These are phyloP conservation scores for Euwallacea fornicatus DNA, from an alignment of 1,140 invertebrate genomes.

Conservation along the genomic window DNA sequence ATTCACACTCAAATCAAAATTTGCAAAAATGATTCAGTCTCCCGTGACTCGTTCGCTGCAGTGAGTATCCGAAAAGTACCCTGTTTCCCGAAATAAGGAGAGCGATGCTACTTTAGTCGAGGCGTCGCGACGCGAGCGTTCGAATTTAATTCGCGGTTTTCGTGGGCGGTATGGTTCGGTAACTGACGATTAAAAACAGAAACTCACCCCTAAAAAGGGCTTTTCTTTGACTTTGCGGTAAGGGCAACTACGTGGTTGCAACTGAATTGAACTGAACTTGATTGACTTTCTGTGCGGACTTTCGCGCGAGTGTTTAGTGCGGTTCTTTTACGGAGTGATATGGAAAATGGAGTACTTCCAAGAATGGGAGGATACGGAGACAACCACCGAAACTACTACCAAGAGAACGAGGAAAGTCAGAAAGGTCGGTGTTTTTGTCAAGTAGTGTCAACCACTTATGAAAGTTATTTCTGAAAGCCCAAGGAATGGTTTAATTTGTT, in stretches of 20 bases:
- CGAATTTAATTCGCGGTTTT: conserved; percentile 31
- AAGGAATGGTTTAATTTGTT: too few species aligned
- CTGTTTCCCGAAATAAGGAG: conserved; percentile 48
- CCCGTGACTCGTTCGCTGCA: conserved; percentile 29
- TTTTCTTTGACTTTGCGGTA: background rate
- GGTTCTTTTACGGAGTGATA: conserved; percentile 37
- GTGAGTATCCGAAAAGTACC: conserved; percentile 37
- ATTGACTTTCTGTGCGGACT: conserved; percentile 7
- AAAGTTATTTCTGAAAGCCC: too few species aligned
- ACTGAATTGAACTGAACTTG: background rate
- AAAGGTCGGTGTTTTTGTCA: conserved; percentile 13
- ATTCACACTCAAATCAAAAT: conserved; percentile 12
- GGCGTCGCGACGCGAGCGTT: conserved; percentile 40
- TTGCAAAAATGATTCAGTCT: conserved; percentile 30
- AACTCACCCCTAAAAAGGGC: background rate
- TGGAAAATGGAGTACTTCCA: conserved; percentile 51
- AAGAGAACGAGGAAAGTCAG: conserved; percentile 17
- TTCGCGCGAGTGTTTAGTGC: conserved; percentile 11
- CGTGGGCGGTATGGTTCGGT: conserved; percentile 19
- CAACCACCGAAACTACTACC: conserved; percentile 23
- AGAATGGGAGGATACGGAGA: conserved; percentile 45
- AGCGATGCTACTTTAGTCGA: conserved; percentile 41
- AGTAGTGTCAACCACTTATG: too few species aligned
- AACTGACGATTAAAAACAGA: conserved; percentile 12
- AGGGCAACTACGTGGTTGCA: background rate